A percentile compares a stretch with the other conserved stretches of the same genome.
These are phyloP conservation scores for Esox niger DNA, from an alignment of 2,113 vertebrate genomes.

Conservation along the genomic window DNA sequence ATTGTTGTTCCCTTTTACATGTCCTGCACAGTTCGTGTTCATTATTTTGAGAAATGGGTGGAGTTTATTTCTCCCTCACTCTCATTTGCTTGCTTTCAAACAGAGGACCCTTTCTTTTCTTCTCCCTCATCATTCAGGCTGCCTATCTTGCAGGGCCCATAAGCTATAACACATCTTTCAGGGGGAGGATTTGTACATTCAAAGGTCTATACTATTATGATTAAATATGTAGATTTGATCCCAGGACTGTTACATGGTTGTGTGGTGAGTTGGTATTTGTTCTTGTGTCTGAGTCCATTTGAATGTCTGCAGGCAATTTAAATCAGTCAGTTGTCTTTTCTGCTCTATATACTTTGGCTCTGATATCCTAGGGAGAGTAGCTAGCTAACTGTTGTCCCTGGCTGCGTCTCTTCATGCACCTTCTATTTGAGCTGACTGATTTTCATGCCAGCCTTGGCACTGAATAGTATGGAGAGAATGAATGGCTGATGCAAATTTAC, in stretches of 20 bases:
- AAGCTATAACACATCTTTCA: not conserved
- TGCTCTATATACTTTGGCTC: constrained; percentile 27
- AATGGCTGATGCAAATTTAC: not conserved
- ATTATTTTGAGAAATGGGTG: too few relatives aligned
- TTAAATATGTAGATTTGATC: not conserved
- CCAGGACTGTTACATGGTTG: not conserved
- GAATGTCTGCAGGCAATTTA: constrained; percentile 9
- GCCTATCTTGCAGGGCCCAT: constrained; percentile 19
- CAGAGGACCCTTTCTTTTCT: constrained; percentile 43
- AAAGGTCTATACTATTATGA: not conserved
- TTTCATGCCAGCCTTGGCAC: not conserved
- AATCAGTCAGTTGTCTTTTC: constrained; percentile 17
- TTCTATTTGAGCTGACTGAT: not conserved
- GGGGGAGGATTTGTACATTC: not conserved
- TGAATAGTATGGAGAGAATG: not conserved
- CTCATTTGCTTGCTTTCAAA: constrained; percentile 30
- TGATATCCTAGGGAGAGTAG: constrained; percentile 41
- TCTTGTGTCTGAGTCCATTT: not conserved
- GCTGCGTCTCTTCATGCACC: not conserved
- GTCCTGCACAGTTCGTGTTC: too few relatives aligned
- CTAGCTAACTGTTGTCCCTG: constrained; percentile 44
- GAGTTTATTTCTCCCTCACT: not conserved
- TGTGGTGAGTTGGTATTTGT: not conserved
- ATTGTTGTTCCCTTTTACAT: too few relatives aligned
- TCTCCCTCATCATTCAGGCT: constrained; percentile 40